These are phyloP conservation scores for Gouania willdenowi DNA, from an alignment of 2,797 vertebrate species.

Conservation along the genomic window DNA sequence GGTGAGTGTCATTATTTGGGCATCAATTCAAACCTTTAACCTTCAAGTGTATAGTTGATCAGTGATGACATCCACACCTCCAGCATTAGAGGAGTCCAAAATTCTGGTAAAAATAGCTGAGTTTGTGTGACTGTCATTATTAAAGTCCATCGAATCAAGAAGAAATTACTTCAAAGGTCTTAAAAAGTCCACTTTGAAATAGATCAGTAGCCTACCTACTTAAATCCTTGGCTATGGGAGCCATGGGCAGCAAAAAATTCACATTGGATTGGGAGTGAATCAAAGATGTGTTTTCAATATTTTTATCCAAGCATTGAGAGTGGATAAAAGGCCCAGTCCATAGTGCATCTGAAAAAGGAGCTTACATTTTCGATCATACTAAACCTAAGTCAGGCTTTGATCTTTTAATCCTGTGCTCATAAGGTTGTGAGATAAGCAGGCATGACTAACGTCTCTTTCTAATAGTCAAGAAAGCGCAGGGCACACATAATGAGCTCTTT, in stretches of 20 bases:
- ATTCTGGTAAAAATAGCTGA: constrained; percentile 52
- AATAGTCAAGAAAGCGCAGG: constrained; percentile 84
- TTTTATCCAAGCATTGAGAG: constrained; percentile 68
- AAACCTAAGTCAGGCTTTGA: constrained; percentile 93
- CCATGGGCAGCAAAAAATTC: constrained; percentile 67
- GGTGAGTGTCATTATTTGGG: constrained; percentile 50
- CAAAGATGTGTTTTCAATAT: constrained; percentile 69
- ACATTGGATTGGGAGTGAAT: constrained; percentile 62
- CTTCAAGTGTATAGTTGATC: constrained; percentile 55
- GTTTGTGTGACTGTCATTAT: constrained; percentile 60
- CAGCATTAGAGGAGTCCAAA: constrained; percentile 57
- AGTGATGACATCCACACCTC: constrained; percentile 36
- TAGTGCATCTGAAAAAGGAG: constrained; percentile 79
- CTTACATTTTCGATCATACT: constrained; percentile 87
- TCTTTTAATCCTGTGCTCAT: constrained; percentile 97
- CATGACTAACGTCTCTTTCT: constrained; percentile 91
- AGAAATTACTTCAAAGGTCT: constrained; percentile 61
- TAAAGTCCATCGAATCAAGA: constrained; percentile 59
- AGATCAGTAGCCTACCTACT: constrained; percentile 53
- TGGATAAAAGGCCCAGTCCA: constrained; percentile 67
- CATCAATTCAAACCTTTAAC: constrained; percentile 35
- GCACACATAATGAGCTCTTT: constrained; percentile 84
- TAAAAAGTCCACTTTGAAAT: constrained; percentile 67
- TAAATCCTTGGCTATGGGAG: constrained; percentile 52
- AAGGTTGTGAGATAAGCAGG: constrained; percentile 96